Evolutionary conservation across 2,113 vertebrate species (phyloP).

Genomic region (Anoura caudifer): DNA sequence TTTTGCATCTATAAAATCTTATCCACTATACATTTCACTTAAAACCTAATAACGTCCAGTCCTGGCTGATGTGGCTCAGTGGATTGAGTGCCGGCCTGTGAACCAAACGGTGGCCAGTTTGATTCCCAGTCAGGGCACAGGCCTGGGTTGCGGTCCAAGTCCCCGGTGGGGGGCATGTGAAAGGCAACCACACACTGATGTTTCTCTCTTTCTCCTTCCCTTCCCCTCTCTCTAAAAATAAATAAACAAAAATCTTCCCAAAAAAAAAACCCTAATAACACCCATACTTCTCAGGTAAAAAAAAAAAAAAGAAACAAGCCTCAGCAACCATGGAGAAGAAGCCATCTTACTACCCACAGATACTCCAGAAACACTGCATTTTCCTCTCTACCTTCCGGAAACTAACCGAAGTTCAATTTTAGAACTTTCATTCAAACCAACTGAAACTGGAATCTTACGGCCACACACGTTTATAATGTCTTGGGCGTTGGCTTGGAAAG

Average conservation of each 20-base stretch:
- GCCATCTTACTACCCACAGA: background rate
- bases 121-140: no score
- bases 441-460: background rate
- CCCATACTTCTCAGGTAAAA: background rate
- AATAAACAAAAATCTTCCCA: no score
- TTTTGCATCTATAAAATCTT: background rate
- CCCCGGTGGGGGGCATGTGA: no score
- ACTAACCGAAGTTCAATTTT: background rate
- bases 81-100: no score
- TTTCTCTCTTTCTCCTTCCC: no score
- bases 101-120: no score
- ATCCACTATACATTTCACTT: background rate
- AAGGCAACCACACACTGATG: no score
- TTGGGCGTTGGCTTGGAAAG: constrained; percentile 83
- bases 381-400: background rate
- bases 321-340: background rate
- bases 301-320: background rate
- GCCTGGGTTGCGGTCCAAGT: no score
- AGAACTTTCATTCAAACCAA: background rate
- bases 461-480: constrained; percentile 89
- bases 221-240: no score
- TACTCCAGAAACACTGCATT: background rate
- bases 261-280: background rate
- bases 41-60: background rate
- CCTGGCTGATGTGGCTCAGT: no score